Conservation (phyloP, 2,888 invertebrate genomes). For the Andrena minutula region DNA sequence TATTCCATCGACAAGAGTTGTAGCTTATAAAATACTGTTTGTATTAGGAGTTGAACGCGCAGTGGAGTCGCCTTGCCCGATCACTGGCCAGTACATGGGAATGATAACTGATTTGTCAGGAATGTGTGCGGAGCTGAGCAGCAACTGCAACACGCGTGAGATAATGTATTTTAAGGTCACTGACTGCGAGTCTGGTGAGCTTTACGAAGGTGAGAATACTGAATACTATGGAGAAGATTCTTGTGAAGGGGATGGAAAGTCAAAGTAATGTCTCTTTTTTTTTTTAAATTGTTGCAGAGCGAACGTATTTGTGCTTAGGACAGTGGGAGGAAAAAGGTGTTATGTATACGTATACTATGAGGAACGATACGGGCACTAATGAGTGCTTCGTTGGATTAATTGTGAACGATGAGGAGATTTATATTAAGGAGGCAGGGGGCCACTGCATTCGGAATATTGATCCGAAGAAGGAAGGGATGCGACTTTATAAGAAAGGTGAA, state of each 20-base stretch:
- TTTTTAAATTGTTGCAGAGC: slow-evolving; percentile 83
- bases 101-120: slow-evolving; percentile 87
- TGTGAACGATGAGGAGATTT: slow-evolving; percentile 87
- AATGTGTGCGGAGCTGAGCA: slow-evolving; percentile 88
- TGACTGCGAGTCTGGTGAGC: slow-evolving; percentile 87
- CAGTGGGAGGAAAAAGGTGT: slow-evolving; percentile 89
- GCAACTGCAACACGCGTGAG: slow-evolving; percentile 88
- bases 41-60: slow-evolving; percentile 83
- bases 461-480: slow-evolving; percentile 88
- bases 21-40: neutral
- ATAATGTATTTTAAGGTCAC: slow-evolving; percentile 89
- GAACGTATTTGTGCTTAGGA: slow-evolving; percentile 89
- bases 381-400: slow-evolving; percentile 89
- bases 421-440: slow-evolving; percentile 89
- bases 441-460: slow-evolving; percentile 88
- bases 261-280: neutral
- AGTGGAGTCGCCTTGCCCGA: slow-evolving; percentile 87
- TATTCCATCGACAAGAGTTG: neutral
- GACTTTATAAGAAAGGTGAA: slow-evolving; percentile 86
- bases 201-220: slow-evolving; percentile 86
- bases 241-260: no score
- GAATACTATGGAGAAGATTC: neutral
- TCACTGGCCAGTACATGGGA: slow-evolving; percentile 89
- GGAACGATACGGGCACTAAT: slow-evolving; percentile 87
- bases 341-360: slow-evolving; percentile 88